phyloP scores from a whole-genome alignment of 2,888 invertebrate genomes.

The Brachypalpus laphriformis region DNA sequence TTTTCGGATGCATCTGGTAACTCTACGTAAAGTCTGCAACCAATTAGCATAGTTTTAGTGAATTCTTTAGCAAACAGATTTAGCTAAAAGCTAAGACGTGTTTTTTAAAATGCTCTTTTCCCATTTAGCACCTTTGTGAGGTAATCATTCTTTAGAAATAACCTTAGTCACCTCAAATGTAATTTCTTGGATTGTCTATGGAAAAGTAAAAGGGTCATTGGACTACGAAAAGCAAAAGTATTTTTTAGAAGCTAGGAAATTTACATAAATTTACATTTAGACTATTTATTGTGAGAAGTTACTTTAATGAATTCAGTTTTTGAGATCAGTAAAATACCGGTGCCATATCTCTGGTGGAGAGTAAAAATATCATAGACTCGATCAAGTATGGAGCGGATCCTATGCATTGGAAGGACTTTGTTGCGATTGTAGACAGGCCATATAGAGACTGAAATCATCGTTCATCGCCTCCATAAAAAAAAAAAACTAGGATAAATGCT shows the following conservation, averaged over 20 bases:
- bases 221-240: conserved; percentile 21
- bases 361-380: not conserved
- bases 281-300: not conserved
- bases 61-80: not conserved
- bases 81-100: not conserved
- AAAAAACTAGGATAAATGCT: too few relatives aligned
- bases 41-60: conserved; percentile 11
- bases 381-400: too few relatives aligned
- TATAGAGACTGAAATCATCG: too few relatives aligned
- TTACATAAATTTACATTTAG: conserved; percentile 8
- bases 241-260: not conserved
- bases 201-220: conserved; percentile 19
- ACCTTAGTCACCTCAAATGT: not conserved
- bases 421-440: too few relatives aligned
- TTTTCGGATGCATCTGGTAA: not conserved
- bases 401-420: too few relatives aligned
- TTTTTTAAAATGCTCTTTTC: conserved; percentile 13
- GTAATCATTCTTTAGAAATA: not conserved
- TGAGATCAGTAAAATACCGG: not conserved
- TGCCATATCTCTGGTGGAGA: not conserved
- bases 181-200: not conserved
- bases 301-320: not conserved
- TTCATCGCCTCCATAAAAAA: too few relatives aligned
- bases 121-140: conserved; percentile 19
- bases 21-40: not conserved